Percentiles rank a stretch among this genome's conserved stretches.
phyloP scores from a whole-genome alignment of 2,888 invertebrate genomes.

The Orthosia incerta region DNA sequence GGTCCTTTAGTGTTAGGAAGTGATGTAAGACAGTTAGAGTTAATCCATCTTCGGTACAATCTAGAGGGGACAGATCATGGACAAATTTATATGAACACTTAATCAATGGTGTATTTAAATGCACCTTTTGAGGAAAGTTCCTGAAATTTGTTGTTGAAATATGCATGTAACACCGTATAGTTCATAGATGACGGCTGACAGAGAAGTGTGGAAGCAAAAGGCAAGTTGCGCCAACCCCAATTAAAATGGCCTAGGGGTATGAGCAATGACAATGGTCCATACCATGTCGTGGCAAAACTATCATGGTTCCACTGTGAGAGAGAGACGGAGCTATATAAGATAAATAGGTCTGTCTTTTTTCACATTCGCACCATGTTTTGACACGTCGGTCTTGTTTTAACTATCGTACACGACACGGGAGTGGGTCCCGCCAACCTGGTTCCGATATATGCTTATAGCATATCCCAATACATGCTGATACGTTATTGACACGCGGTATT shows the following conservation, averaged over 20 bases:
- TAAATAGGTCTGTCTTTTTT: too few species aligned
- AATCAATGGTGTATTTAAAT: neutral
- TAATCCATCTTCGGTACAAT: constrained; percentile 20
- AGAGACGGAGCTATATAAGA: too few species aligned
- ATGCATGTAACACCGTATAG: too few species aligned
- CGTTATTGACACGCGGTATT: neutral
- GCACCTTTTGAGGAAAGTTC: neutral
- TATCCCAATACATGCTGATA: neutral
- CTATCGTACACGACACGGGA: too few species aligned
- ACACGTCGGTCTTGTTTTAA: too few species aligned
- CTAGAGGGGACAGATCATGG: constrained; percentile 9
- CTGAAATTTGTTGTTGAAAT: neutral
- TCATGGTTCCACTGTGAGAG: too few species aligned
- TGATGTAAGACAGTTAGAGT: constrained; percentile 36
- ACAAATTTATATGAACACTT: neutral
- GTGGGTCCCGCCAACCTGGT: too few species aligned
- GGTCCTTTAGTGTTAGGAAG: constrained; percentile 61
- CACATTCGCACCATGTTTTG: too few species aligned
- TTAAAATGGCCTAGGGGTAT: too few species aligned
- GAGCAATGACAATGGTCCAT: too few species aligned
- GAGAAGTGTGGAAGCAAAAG: neutral
- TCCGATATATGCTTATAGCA: neutral
- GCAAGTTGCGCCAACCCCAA: too few species aligned
- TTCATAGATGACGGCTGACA: neutral
- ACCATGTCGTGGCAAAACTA: too few species aligned